phyloP scores from a whole-genome alignment of 2,888 invertebrate species.

The Trissonchulus sp. region DNA sequence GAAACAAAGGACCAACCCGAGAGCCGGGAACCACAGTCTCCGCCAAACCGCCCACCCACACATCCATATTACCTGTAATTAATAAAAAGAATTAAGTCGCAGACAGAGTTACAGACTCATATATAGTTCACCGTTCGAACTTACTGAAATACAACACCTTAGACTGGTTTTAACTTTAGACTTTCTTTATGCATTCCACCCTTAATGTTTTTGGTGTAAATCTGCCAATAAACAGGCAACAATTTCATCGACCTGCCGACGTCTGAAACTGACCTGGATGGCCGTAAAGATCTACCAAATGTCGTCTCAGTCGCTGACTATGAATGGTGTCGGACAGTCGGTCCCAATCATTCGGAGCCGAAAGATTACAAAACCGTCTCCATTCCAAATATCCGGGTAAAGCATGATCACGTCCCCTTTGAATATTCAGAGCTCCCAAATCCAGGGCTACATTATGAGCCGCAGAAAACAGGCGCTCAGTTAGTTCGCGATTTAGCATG shows the following conservation, averaged over 20 bases:
- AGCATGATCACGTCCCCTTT: constrained; percentile 86
- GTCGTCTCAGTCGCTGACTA: constrained; percentile 64
- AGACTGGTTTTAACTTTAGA: too few relatives aligned
- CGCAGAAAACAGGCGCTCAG: constrained; percentile 70
- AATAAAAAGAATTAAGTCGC: too few relatives aligned
- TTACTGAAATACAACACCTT: too few relatives aligned
- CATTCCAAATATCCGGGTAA: constrained; percentile 77
- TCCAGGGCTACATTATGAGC: constrained; percentile 70
- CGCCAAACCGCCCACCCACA: constrained; percentile 90
- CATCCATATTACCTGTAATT: constrained; percentile 72
- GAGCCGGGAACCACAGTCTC: constrained; percentile 74
- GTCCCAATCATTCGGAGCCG: constrained; percentile 70
- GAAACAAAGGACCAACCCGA: constrained; percentile 85
- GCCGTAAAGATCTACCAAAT: constrained; percentile 76
- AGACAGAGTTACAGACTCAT: too few relatives aligned
- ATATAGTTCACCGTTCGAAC: too few relatives aligned
- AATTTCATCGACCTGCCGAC: neutral
- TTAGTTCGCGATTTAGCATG: constrained; percentile 84
- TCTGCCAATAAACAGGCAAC: too few relatives aligned
- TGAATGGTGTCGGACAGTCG: constrained; percentile 74
- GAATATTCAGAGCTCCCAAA: constrained; percentile 90
- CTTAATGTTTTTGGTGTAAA: too few relatives aligned
- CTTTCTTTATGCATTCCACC: too few relatives aligned
- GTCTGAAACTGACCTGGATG: constrained; percentile 68
- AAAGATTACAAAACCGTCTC: constrained; percentile 77